These are phyloP conservation scores for Dermolepida albohirtum DNA, from an alignment of 2,888 invertebrate species.

Conservation along the genomic window DNA sequence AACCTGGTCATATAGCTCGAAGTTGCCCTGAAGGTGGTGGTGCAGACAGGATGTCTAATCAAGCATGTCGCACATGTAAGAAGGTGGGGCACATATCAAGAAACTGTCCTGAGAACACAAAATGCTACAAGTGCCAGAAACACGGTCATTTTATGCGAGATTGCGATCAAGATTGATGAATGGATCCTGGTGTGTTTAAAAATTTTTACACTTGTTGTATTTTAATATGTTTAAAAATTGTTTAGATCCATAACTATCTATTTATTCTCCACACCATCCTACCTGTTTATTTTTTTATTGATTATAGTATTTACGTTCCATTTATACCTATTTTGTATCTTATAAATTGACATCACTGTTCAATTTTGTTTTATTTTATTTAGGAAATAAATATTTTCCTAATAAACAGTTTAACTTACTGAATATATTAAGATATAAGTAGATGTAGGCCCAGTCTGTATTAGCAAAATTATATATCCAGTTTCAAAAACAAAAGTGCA, in stretches of 20 bases:
- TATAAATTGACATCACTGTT: constrained; percentile 44
- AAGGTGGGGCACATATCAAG: constrained; percentile 92
- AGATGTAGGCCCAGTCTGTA: too few species aligned
- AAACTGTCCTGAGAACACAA: constrained; percentile 85
- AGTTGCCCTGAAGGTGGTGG: constrained; percentile 81
- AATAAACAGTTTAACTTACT: constrained; percentile 35
- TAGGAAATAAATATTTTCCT: constrained; percentile 45
- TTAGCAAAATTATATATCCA: too few species aligned
- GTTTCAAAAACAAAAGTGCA: too few species aligned
- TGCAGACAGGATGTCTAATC: constrained; percentile 56
- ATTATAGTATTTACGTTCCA: constrained; percentile 43
- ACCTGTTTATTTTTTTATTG: constrained; percentile 41
- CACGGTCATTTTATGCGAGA: constrained; percentile 91
- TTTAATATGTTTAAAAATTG: constrained; percentile 50
- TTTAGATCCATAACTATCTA: constrained; percentile 49
- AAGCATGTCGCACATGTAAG: constrained; percentile 95
- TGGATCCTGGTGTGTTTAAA: constrained; percentile 39
- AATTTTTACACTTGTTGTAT: constrained; percentile 49
- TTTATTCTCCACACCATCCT: constrained; percentile 47
- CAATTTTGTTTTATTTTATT: constrained; percentile 42
- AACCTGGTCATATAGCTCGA: constrained; percentile 91
- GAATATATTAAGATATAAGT: not conserved
- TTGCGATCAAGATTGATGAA: constrained; percentile 64
- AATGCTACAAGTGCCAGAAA: constrained; percentile 95
- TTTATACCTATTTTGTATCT: constrained; percentile 42